Evolutionary conservation across 2,888 invertebrate species (phyloP).

Genomic region (Pyrrhosoma nymphula): DNA sequence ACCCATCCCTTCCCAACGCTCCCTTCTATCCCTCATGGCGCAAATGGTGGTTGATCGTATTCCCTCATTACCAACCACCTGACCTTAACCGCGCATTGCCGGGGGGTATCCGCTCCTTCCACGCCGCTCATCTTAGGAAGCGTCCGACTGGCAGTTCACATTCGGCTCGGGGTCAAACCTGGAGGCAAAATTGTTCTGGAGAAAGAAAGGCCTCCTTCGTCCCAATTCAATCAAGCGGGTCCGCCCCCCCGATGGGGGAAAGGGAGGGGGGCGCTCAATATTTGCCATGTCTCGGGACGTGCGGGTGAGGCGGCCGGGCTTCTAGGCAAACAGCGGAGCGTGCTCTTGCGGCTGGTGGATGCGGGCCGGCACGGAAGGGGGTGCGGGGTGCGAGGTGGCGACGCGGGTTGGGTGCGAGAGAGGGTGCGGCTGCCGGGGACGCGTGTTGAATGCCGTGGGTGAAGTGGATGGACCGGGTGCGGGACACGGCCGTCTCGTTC

Average conservation of each 20-base stretch:
- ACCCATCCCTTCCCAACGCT: too few relatives aligned
- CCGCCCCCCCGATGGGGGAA: too few relatives aligned
- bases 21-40: too few relatives aligned
- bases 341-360: background rate
- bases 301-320: background rate
- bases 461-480: slow-evolving; percentile 26
- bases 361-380: background rate
- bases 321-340: background rate
- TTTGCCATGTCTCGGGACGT: background rate
- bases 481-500: slow-evolving; percentile 8
- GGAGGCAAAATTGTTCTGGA: background rate
- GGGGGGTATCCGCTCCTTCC: too few relatives aligned
- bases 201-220: background rate
- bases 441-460: background rate
- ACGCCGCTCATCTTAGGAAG: background rate
- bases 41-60: too few relatives aligned
- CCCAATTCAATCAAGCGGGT: background rate
- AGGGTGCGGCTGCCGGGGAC: background rate
- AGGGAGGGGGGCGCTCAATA: background rate
- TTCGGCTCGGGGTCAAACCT: background rate
- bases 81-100: too few relatives aligned
- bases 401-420: too few relatives aligned
- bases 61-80: too few relatives aligned
- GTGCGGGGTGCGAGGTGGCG: background rate
- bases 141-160: background rate